Evolutionary conservation across 2,797 vertebrate genomes (phyloP), one percentile per base, ranked within the genome.

Genomic region (Oreochromis mossambicus): DNA sequence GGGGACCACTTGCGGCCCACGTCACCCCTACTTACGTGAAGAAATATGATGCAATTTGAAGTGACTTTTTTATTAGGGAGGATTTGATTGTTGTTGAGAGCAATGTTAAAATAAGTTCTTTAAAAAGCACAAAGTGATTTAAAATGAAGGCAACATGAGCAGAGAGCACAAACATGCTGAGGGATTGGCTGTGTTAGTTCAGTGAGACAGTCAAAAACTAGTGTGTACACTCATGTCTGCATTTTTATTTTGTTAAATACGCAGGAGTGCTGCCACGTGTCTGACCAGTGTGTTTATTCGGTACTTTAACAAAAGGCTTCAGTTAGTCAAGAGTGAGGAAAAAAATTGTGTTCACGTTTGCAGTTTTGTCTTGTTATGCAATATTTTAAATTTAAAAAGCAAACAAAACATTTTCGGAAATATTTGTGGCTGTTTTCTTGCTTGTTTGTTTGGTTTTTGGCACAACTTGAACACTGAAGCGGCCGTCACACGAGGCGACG

Each of bases 241-340:
- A 34, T 34, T 61, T 43, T 61, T 7, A 61, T 61, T 61, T 61
- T 61, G 29, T 61, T 34, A 61, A 34, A 34, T 19, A 19, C 0
- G 29, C 29, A 34, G 29, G 5, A 4, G 56, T 19, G 29, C 15
- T 61, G 17, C 2, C 56, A 34, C 1, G 5, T 34, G 17, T 34
- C 29, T 7, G 17, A 34, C 56, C 56, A 34, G 32, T 1, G 17
- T 61, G 32, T 1, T 36, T 61, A n/a, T 61, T n/a, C 17, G 11
- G 56, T 34, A 0, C 0, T 32, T 58, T 26, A 32, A 58, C 0
- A 0, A 58, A 32, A 58, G 14, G 8, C 15, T 58, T 58, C 56
- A 19, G 56, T 58, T 58, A 58, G 29, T 58, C 29, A 58, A 3
- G 0, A 6, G 5, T 19, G 55, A 58, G 55, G 26, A 58, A 58